These are phyloP conservation scores for Enoplosus armatus DNA, from an alignment of 2,797 vertebrate genomes.

Conservation along the genomic window DNA sequence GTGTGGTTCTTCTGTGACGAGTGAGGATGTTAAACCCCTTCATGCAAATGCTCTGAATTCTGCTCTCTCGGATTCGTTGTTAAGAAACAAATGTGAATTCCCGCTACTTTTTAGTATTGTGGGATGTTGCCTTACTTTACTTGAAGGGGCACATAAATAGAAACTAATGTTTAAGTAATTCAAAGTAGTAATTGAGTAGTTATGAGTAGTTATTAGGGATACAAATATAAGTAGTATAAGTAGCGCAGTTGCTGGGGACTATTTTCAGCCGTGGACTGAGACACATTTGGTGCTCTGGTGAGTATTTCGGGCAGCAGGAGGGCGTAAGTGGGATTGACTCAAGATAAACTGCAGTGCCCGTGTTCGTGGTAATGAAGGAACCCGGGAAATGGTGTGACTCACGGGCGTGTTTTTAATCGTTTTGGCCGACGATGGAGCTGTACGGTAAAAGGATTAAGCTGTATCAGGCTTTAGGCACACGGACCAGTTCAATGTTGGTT, in stretches of 20 bases:
- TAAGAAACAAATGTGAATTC: neutral
- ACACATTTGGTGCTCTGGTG: conserved; percentile 14
- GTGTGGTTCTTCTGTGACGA: neutral
- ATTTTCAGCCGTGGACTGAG: neutral
- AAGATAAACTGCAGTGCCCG: conserved; percentile 26
- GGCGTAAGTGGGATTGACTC: conserved; percentile 2
- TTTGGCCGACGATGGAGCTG: conserved; percentile 1
- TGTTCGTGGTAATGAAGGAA: conserved; percentile 22
- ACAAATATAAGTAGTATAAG: no score
- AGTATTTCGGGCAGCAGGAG: conserved; percentile 20
- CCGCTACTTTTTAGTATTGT: neutral
- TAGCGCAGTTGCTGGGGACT: neutral
- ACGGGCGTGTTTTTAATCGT: conserved; percentile 25
- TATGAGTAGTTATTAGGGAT: no score
- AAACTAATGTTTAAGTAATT: neutral
- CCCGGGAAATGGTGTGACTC: conserved; percentile 15
- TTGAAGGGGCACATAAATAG: neutral
- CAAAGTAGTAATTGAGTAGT: no score
- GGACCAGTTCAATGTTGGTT: neutral
- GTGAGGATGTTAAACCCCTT: neutral
- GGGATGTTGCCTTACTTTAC: neutral
- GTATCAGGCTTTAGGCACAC: neutral
- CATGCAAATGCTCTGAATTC: neutral
- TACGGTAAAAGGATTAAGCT: neutral
- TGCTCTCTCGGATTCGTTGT: neutral